A percentile compares a stretch with the other conserved stretches of the same genome.
Evolutionary conservation across 2,888 invertebrate species (phyloP).

Genomic region (Saturnia japonica): DNA sequence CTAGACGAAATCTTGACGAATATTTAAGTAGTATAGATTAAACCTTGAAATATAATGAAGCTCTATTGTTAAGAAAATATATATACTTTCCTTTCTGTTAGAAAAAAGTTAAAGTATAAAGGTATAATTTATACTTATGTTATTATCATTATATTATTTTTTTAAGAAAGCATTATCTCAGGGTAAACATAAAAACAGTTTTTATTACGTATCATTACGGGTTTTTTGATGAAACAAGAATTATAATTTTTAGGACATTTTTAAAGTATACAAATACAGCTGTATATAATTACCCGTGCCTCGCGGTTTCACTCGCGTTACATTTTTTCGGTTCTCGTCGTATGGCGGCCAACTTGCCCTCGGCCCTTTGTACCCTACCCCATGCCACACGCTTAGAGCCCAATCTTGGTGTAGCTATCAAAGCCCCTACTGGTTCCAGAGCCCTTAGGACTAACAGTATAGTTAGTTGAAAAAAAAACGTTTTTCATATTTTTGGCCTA

Average conservation of each 20-base stretch:
- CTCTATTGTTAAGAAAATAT: neutral
- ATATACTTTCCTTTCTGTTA: neutral
- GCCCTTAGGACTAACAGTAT: no score
- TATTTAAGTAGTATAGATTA: conserved; percentile 64
- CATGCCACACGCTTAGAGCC: no score
- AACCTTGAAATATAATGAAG: conserved; percentile 11
- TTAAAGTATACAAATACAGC: no score
- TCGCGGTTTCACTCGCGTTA: no score
- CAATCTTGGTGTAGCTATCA: no score
- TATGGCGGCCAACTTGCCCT: no score
- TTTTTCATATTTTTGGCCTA: no score
- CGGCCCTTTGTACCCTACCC: no score
- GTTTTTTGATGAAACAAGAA: neutral
- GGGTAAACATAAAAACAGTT: neutral
- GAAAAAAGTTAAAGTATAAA: neutral
- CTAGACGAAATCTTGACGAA: conserved; percentile 81
- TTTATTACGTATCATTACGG: neutral
- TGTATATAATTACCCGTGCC: no score
- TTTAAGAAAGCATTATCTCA: neutral
- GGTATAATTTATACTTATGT: neutral
- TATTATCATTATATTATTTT: neutral
- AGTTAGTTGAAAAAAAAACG: no score
- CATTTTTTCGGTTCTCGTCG: no score
- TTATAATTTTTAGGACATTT: neutral
- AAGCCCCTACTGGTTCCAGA: no score